These are phyloP conservation scores for Sinocyclocheilus grahami DNA, from an alignment of 2,113 vertebrate species.

Conservation along the genomic window DNA sequence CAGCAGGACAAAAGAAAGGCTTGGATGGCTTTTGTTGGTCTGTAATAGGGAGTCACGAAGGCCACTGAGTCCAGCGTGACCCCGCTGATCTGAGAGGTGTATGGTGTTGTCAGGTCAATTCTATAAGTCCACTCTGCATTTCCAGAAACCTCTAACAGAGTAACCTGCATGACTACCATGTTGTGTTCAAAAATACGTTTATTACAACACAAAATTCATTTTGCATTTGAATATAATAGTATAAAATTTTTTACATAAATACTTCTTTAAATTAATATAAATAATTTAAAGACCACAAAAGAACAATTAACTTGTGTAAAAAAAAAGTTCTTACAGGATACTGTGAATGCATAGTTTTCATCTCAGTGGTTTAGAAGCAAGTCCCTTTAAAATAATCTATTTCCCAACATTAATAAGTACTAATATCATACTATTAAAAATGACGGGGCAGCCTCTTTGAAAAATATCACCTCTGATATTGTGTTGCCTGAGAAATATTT, in stretches of 20 bases:
- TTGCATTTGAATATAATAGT: slow-evolving; percentile 58
- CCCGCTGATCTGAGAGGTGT: slow-evolving; percentile 58
- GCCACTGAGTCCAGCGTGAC: slow-evolving; percentile 71
- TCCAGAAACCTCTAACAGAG: slow-evolving; percentile 62
- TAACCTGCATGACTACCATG: background rate
- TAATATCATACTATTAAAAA: slow-evolving; percentile 12
- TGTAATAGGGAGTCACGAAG: slow-evolving; percentile 59
- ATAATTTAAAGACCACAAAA: slow-evolving; percentile 72
- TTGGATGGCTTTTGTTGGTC: slow-evolving; percentile 69
- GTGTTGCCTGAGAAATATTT: background rate
- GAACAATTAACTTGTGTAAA: slow-evolving; percentile 64
- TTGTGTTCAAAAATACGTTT: slow-evolving; percentile 60
- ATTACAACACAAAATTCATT: slow-evolving; percentile 71
- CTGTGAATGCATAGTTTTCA: slow-evolving; percentile 60
- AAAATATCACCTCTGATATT: slow-evolving; percentile 1
- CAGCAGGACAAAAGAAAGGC: slow-evolving; percentile 66
- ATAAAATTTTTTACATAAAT: slow-evolving; percentile 74
- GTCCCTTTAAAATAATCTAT: slow-evolving; percentile 67
- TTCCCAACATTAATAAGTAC: slow-evolving; percentile 42
- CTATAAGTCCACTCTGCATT: slow-evolving; percentile 48
- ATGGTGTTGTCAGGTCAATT: slow-evolving; percentile 32
- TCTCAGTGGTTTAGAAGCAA: slow-evolving; percentile 68
- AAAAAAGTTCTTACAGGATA: slow-evolving; percentile 63
- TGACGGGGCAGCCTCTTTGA: slow-evolving; percentile 3
- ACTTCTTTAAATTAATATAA: slow-evolving; percentile 64